Base-by-base conservation (phyloP, 2,113 vertebrate genomes). In the Pseudopipra pipra region DNA sequence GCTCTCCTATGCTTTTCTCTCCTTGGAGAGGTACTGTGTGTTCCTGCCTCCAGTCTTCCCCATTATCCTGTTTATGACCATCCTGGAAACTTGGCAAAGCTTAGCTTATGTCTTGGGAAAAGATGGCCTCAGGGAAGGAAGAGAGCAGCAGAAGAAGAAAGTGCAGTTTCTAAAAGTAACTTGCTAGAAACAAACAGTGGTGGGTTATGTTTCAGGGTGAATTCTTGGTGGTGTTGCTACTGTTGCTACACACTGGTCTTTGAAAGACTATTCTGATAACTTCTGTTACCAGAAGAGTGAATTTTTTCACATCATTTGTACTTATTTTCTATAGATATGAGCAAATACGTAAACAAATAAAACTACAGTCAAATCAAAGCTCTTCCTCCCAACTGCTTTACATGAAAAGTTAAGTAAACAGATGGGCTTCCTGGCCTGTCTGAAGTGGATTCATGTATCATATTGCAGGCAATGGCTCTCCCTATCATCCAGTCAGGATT, bases 371-470 rank as follows among this genome's bases (percentile, higher is more conserved):
- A 88, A 94, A 88, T 13, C 56, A 76, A 58, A 91, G 24, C 7
- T 76, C 67, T 96, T 93, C 56, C n/a, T 90, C 79, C 5, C 7
- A 61, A 11, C 14, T 35, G 30, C 24, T 86, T 92, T 87, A 13
- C 68, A 65, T 49, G 35, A 92, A 93, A 86, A 52, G 3, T 81
- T 88, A 86, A 73, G 39, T 58, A 93, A 97, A 88, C 28, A 92
- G 93, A 91, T 77, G 78, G 71, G 49, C 82, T 90, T 94, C 86
- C 96, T 82, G 70, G 44, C 68, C 71, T 61, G 76, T 77, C 90
- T 95, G 90, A 85, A 86, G 67, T 84, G 46, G 56, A 58, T 44
- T n/a, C 4, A 0, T 80, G 28, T 81, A 72, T 96, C 82, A 55
- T 63, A 70, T 83, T 91, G 59, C 87, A 96, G 75, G 78, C 87